These are phyloP conservation scores for Drosophila falleni DNA, from an alignment of 2,888 invertebrate genomes.

Conservation along the genomic window DNA sequence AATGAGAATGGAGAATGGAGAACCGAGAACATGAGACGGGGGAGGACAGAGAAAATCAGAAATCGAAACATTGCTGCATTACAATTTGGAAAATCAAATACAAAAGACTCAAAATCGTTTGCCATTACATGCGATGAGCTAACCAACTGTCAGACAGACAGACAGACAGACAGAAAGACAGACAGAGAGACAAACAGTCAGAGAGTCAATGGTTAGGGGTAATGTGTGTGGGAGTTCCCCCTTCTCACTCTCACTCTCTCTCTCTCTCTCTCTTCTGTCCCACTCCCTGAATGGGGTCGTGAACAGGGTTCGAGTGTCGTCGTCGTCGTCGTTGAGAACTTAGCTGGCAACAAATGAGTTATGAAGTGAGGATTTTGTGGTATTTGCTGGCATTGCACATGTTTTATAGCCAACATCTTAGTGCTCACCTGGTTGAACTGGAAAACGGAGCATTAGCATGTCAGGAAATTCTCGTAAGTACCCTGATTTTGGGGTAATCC, in stretches of 20 bases:
- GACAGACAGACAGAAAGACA: neutral
- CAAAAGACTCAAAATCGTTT: constrained; percentile 74
- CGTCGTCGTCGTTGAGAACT: constrained; percentile 8
- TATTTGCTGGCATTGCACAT: constrained; percentile 50
- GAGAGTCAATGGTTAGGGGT: neutral
- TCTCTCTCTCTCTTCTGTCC: too few relatives aligned
- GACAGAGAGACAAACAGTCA: neutral
- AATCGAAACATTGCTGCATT: constrained; percentile 48
- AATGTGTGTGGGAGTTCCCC: constrained; percentile 21
- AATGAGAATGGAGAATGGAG: neutral
- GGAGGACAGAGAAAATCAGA: constrained; percentile 13
- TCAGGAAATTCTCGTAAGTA: neutral
- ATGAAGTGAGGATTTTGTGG: constrained; percentile 74
- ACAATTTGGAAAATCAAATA: constrained; percentile 71
- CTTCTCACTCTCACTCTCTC: neutral
- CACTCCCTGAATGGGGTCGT: constrained; percentile 16
- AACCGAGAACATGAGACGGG: neutral
- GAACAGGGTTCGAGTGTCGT: constrained; percentile 16
- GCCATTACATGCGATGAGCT: constrained; percentile 67
- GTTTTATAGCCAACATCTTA: constrained; percentile 59
- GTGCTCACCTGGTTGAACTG: constrained; percentile 42
- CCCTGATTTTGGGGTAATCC: constrained; percentile 37
- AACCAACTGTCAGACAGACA: constrained; percentile 40
- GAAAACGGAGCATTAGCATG: constrained; percentile 34
- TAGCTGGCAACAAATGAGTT: constrained; percentile 68